Evolutionary conservation across 1,140 invertebrate species (phyloP).

Genomic region (Sycophaga agraensis): DNA sequence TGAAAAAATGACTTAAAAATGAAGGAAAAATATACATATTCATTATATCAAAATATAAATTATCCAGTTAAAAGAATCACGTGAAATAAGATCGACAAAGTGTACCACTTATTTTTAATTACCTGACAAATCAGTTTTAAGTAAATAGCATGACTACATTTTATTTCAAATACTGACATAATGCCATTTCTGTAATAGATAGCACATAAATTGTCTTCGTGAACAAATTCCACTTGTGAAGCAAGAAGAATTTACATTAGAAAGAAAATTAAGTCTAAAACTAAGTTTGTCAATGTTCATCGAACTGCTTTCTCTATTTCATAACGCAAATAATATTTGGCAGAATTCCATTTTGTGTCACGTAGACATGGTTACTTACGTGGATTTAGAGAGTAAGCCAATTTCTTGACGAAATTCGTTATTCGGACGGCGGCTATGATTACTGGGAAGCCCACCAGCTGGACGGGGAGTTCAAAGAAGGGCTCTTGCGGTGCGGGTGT

Average conservation of each 20-base stretch:
- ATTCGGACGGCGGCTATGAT: conserved; percentile 79
- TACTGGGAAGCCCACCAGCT: conserved; percentile 79
- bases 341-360: not conserved
- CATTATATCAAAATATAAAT: too few species aligned
- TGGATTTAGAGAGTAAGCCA: conserved; percentile 78
- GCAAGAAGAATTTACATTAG: not conserved
- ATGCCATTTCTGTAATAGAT: too few species aligned
- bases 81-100: too few species aligned
- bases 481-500: conserved; percentile 59
- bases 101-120: too few species aligned
- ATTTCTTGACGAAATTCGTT: conserved; percentile 79
- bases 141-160: too few species aligned
- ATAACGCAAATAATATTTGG: conserved; percentile 7
- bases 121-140: too few species aligned
- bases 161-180: too few species aligned
- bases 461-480: conserved; percentile 74
- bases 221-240: too few species aligned
- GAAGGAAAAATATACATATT: too few species aligned
- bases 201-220: too few species aligned
- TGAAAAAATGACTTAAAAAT: too few species aligned
- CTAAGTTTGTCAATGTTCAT: conserved; percentile 1
- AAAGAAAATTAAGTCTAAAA: not conserved
- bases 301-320: conserved; percentile 24
- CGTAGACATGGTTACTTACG: conserved; percentile 62
- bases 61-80: too few species aligned